These are phyloP conservation scores for Drosophila seclusa DNA, from an alignment of 2,888 invertebrate genomes.

Conservation along the genomic window DNA sequence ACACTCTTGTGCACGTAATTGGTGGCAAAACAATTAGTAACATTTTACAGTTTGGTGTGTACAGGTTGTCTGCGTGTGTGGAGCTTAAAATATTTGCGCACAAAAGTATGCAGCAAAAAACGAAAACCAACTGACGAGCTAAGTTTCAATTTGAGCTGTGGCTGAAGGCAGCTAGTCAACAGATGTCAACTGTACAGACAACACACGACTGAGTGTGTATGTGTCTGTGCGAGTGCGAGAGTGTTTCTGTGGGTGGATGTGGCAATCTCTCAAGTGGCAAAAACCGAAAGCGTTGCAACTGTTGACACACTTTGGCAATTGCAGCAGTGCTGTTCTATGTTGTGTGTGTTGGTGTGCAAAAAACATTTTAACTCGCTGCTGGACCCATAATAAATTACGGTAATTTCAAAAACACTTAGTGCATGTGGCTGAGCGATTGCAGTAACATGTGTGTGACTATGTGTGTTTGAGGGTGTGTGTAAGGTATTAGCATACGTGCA, in stretches of 20 bases:
- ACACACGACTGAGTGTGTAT: not conserved
- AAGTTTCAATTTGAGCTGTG: conserved; percentile 42
- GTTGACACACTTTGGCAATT: conserved; percentile 66
- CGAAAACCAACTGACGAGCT: conserved; percentile 57
- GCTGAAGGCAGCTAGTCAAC: conserved; percentile 29
- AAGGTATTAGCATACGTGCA: conserved; percentile 56
- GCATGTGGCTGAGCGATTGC: conserved; percentile 51
- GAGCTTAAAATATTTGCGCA: conserved; percentile 56
- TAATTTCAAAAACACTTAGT: conserved; percentile 77
- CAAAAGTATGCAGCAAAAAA: conserved; percentile 54
- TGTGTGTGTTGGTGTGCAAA: conserved; percentile 11
- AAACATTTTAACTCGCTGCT: conserved; percentile 52
- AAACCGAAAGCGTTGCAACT: conserved; percentile 55
- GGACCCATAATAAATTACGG: conserved; percentile 73
- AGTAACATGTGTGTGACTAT: not conserved
- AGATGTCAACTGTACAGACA: conserved; percentile 50
- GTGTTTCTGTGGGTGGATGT: not conserved
- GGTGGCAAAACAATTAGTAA: conserved; percentile 78
- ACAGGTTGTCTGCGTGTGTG: conserved; percentile 12
- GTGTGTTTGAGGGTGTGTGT: conserved; percentile 2
- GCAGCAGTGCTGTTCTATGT: conserved; percentile 24
- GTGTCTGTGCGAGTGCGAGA: not conserved
- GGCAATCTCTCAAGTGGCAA: conserved; percentile 38
- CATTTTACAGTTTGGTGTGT: conserved; percentile 61
- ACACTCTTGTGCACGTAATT: conserved; percentile 69